These are phyloP conservation scores for Psilanteris sp. DNA, from an alignment of 1,140 invertebrate species.

Conservation along the genomic window DNA sequence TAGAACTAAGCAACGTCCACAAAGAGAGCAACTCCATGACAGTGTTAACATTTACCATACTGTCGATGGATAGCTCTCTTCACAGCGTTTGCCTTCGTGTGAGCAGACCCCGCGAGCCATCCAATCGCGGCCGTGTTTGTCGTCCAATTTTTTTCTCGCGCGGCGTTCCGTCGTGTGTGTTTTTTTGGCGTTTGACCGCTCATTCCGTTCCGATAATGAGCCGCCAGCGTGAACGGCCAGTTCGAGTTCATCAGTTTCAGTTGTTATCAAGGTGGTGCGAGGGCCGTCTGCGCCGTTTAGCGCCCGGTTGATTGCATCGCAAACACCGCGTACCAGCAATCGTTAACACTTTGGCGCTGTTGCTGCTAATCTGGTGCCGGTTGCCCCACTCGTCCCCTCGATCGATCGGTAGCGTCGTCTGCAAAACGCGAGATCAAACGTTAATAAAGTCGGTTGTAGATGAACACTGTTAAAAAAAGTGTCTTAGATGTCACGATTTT, in stretches of 20 bases:
- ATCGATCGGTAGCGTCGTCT: too few relatives aligned
- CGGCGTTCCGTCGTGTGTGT: neutral
- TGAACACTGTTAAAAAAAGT: too few relatives aligned
- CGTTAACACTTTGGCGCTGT: constrained; percentile 66
- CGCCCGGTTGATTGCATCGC: constrained; percentile 73
- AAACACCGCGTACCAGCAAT: constrained; percentile 68
- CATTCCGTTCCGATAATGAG: constrained; percentile 8
- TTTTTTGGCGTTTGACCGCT: too few relatives aligned
- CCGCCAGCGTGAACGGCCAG: constrained; percentile 18
- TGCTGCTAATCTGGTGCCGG: constrained; percentile 35
- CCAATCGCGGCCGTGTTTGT: too few relatives aligned
- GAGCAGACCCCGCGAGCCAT: too few relatives aligned
- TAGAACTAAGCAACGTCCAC: constrained; percentile 80
- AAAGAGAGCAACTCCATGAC: constrained; percentile 86
- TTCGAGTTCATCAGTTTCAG: constrained; percentile 53
- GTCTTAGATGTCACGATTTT: too few relatives aligned
- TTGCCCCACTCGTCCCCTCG: too few relatives aligned
- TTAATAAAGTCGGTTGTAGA: too few relatives aligned
- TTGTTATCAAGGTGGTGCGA: constrained; percentile 77
- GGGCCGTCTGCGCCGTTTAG: constrained; percentile 72
- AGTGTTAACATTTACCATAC: constrained; percentile 82
- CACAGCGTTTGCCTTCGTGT: constrained; percentile 80
- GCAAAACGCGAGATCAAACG: too few relatives aligned
- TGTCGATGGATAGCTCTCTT: constrained; percentile 87
- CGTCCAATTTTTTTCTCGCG: constrained; percentile 4